phyloP scores from a whole-genome alignment of 2,113 vertebrate species.

The Muntiacus muntjak region DNA sequence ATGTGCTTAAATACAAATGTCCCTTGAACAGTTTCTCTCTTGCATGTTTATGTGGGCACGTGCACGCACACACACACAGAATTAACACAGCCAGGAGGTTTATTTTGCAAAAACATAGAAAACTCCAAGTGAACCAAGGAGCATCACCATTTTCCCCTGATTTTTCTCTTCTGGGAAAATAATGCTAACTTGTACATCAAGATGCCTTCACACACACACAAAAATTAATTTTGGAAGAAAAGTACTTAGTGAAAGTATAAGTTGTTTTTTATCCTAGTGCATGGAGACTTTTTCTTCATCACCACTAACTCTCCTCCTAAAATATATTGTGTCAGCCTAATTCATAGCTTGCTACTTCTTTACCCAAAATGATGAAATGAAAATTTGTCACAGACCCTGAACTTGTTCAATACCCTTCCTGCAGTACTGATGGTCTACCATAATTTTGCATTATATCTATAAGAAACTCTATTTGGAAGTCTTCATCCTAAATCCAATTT shows the following conservation, averaged over 20 bases:
- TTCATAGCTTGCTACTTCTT: background rate
- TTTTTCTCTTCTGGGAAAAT: background rate
- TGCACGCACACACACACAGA: background rate
- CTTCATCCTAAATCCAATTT: background rate
- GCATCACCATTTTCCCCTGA: background rate
- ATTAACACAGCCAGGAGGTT: background rate
- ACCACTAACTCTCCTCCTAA: background rate
- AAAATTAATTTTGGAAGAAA: slow-evolving; percentile 27
- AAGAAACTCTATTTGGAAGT: background rate
- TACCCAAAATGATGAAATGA: background rate
- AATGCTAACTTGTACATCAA: background rate
- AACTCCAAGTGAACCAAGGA: background rate
- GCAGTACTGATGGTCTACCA: background rate
- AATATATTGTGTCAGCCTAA: background rate
- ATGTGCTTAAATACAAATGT: background rate
- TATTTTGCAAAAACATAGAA: background rate
- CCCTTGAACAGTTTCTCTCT: background rate
- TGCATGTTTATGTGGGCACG: background rate
- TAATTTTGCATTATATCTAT: background rate
- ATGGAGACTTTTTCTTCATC: background rate
- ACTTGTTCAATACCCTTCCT: background rate
- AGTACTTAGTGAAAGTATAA: background rate
- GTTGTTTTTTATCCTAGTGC: background rate
- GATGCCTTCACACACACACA: background rate
- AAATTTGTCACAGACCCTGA: background rate